Conservation (phyloP, 1,140 invertebrate genomes). For the Hylaeus volcanicus region DNA sequence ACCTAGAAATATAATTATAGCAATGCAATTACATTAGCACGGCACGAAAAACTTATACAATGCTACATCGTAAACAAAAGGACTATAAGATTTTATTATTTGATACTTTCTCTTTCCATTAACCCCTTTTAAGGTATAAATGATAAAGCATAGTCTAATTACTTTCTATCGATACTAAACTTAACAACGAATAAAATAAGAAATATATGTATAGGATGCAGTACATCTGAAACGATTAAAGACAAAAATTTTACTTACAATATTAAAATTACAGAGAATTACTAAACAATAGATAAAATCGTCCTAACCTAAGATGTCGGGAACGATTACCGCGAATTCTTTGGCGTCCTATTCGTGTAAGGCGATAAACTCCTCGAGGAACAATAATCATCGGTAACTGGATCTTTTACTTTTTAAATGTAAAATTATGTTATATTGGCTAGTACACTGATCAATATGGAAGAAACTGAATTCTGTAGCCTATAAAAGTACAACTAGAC, state of each 20-base stretch:
- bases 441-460: slow-evolving; percentile 56
- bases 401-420: neutral
- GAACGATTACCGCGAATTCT: slow-evolving; percentile 16
- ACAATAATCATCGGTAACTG: slow-evolving; percentile 1
- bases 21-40: too few species aligned
- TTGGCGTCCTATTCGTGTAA: slow-evolving; percentile 7
- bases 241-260: slow-evolving; percentile 9
- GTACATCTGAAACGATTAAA: neutral
- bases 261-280: neutral
- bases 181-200: neutral
- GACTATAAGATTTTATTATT: neutral
- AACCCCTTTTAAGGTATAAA: neutral
- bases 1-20: slow-evolving; percentile 30
- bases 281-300: slow-evolving; percentile 25
- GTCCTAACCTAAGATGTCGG: slow-evolving; percentile 59
- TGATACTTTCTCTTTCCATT: neutral
- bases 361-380: slow-evolving; percentile 2
- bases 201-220: neutral
- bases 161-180: neutral
- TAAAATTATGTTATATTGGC: slow-evolving; percentile 23
- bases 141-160: neutral
- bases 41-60: neutral
- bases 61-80: neutral
- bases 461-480: slow-evolving; percentile 55
- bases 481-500: slow-evolving; percentile 53